phyloP scores from a whole-genome alignment of 2,797 vertebrate genomes.

The Dromococcyx pavoninus region DNA sequence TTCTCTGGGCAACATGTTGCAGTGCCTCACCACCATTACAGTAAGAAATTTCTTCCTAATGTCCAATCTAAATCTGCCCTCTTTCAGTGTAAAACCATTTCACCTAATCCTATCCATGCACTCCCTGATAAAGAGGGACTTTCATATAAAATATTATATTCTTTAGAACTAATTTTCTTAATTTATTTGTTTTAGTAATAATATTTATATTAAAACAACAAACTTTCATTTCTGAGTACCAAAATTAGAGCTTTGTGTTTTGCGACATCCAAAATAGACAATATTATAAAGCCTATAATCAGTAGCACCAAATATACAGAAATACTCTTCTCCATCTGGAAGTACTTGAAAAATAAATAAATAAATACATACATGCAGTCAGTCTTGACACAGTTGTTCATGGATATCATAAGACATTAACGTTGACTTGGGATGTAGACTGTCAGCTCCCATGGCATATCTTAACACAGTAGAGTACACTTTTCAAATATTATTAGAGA shows the following conservation, averaged over 20 bases:
- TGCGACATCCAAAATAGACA: neutral
- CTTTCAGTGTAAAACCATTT: no score
- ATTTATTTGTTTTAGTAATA: neutral
- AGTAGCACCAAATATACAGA: neutral
- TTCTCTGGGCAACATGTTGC: no score
- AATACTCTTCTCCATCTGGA: neutral
- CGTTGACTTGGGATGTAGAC: neutral
- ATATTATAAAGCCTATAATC: neutral
- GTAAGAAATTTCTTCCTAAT: no score
- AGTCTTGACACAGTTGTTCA: neutral
- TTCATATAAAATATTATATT: neutral
- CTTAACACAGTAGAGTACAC: neutral
- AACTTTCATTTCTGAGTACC: neutral
- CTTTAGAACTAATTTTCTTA: neutral
- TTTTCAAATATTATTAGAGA: slow-evolving; percentile 1
- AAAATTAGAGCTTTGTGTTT: neutral
- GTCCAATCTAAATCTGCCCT: no score
- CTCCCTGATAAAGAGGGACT: no score
- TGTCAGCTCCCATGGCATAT: neutral
- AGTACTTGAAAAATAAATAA: neutral
- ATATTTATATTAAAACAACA: neutral
- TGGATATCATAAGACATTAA: neutral
- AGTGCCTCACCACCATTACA: no score
- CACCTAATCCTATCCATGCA: no score
- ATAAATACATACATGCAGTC: neutral